Base-by-base conservation (phyloP, 2,888 invertebrate species). In the Podabrus alpinus region DNA sequence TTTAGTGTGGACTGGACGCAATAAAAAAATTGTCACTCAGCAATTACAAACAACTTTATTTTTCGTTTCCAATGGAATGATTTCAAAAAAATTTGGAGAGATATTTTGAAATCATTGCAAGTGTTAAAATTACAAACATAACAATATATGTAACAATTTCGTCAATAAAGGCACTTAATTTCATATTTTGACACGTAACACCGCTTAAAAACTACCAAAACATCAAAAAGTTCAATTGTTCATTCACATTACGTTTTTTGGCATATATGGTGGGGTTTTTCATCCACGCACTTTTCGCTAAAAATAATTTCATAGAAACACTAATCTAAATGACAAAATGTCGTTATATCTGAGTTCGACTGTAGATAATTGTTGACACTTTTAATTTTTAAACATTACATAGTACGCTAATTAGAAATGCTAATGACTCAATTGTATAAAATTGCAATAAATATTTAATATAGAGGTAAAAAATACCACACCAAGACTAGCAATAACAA, bases 81-180 rank as follows among this genome's bases (percentile, higher is more conserved):
- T 45, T 45, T 45, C 45, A 45, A 45, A 61, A 15, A 67, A 24
- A 21, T 67, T 24, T 45, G 45, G 15, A 45, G n/a, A 45, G n/a
- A n/a, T 45, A n/a, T 45, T n/a, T 45, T 45, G 45, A 45, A 45
- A 45, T 45, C 45, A 45, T 45, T 45, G 45, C 45, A 45, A 45
- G 45, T 45, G 45, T 45, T 45, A 45, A 45, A 45, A 59, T 67
- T 59, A 67, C 24, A 66, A 71, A 66, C 71, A 60, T 59, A 71
- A 59, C 67, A 60, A 71, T 66, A 71, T 71, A 71, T 71, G 71
- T 71, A 71, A 71, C 71, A 71, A 67, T 71, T 71, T 71, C 61
- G 59, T 67, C 45, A n/a, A 29, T 64, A 10, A 71, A 71, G 71
- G 71, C 71, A 71, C 71, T 21, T 60, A 70, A 69, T 69, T 29